Evolutionary conservation across 2,113 vertebrate species (phyloP).

Genomic region (Psittacula cyanocephala): DNA sequence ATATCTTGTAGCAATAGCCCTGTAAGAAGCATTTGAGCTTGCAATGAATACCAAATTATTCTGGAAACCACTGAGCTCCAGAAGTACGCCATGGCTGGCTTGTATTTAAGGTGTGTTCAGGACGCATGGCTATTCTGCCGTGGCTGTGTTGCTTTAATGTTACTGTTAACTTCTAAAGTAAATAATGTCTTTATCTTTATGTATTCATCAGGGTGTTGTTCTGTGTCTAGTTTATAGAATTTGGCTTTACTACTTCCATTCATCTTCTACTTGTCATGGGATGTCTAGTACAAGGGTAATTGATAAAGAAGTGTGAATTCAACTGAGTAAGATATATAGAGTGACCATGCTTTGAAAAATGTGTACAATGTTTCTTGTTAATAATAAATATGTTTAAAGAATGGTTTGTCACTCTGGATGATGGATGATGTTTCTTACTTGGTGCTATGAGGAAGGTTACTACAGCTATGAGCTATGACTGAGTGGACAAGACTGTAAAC

Average conservation of each 20-base stretch:
- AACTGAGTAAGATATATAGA: slow-evolving; percentile 36
- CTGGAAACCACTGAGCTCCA: not conserved
- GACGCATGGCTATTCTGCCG: not conserved
- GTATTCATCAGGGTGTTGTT: slow-evolving; percentile 4
- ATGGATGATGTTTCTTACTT: not conserved
- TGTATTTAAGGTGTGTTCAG: not conserved
- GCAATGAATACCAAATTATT: not conserved
- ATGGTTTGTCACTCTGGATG: slow-evolving; percentile 18
- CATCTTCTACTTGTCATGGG: slow-evolving; percentile 12
- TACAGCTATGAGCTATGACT: not conserved
- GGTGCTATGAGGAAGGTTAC: not conserved
- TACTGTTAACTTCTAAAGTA: not conserved
- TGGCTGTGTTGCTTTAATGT: not conserved
- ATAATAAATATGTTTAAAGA: slow-evolving; percentile 32
- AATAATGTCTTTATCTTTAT: not conserved
- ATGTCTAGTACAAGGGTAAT: slow-evolving; percentile 21
- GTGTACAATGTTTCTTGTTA: not conserved
- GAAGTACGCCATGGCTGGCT: not conserved
- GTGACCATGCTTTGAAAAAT: slow-evolving; percentile 40
- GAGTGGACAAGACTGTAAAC: not conserved
- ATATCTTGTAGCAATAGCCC: not conserved
- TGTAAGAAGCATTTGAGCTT: not conserved
- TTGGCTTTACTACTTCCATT: slow-evolving; percentile 19
- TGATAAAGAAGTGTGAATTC: slow-evolving; percentile 40
- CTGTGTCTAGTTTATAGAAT: slow-evolving; percentile 5